Conservation (phyloP, 2,888 invertebrate species). For the Drosophila subsilvestris region DNA sequence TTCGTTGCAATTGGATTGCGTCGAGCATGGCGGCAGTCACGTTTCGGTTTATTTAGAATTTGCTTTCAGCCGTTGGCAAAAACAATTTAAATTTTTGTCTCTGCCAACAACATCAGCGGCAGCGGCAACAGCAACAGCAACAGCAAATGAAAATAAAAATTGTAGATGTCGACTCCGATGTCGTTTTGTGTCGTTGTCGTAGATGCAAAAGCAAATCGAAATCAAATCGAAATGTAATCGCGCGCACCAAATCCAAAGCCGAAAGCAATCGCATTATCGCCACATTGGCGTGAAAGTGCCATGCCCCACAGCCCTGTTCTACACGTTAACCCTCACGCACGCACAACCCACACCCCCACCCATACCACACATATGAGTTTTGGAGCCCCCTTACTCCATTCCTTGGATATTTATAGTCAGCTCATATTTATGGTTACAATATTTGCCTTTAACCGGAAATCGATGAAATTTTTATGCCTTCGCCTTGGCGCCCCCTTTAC, state of each 20-base stretch:
- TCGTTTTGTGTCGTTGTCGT: constrained; percentile 32
- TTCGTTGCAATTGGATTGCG: constrained; percentile 32
- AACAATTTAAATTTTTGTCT: constrained; percentile 76
- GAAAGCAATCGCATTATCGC: constrained; percentile 77
- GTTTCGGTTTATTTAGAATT: constrained; percentile 58
- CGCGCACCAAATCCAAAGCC: constrained; percentile 71
- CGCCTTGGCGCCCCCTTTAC: constrained; percentile 64
- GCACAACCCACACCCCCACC: constrained; percentile 15
- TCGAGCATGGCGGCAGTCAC: constrained; percentile 38
- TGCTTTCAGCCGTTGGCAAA: constrained; percentile 66
- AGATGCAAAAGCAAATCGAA: constrained; percentile 65
- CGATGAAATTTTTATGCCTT: constrained; percentile 78
- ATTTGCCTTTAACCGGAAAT: constrained; percentile 80
- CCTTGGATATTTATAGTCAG: constrained; percentile 71
- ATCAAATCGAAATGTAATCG: constrained; percentile 80
- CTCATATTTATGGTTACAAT: constrained; percentile 79
- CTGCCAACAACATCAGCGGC: constrained; percentile 26
- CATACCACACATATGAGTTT: background rate
- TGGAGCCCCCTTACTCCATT: constrained; percentile 6
- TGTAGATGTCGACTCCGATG: constrained; percentile 19
- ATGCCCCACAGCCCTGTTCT: constrained; percentile 51
- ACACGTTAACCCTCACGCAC: constrained; percentile 39
- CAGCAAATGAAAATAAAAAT: constrained; percentile 46
- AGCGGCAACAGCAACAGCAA: background rate
- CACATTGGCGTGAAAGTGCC: constrained; percentile 77